Percentiles rank a stretch among this genome's conserved stretches.
phyloP scores from a whole-genome alignment of 2,797 vertebrate genomes.

The Poecilia picta region DNA sequence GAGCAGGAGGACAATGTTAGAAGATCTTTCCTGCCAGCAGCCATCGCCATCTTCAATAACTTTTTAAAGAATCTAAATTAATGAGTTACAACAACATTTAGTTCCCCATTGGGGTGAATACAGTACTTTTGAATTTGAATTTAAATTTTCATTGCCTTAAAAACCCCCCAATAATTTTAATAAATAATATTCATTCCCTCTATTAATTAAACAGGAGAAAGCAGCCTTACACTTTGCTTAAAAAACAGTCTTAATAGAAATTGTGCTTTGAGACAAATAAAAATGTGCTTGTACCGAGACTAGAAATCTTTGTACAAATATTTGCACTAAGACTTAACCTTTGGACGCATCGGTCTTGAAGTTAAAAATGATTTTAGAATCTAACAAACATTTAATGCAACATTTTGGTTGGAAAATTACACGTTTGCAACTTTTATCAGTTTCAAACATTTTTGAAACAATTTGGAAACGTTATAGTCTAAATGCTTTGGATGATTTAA shows the following conservation, averaged over 20 bases:
- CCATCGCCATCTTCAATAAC: no score
- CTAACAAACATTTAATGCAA: background rate
- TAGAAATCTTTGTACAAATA: constrained; percentile 17
- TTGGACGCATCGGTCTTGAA: constrained; percentile 19
- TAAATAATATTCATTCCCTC: background rate
- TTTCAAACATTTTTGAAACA: background rate
- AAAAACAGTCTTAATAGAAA: constrained; percentile 50
- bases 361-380: constrained; percentile 7
- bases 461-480: background rate
- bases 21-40: background rate
- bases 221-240: constrained; percentile 33
- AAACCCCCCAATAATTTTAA: background rate
- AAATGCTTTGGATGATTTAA: background rate
- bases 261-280: constrained; percentile 27
- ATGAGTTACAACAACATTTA: no score
- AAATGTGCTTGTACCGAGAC: constrained; percentile 26
- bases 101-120: no score
- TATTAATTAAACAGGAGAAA: background rate
- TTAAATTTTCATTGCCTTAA: no score
- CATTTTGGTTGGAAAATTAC: background rate
- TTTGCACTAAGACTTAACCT: constrained; percentile 54
- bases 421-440: background rate
- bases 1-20: background rate
- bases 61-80: no score
- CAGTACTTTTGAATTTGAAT: no score